Percentiles rank a stretch among this genome's conserved stretches.
These are phyloP conservation scores for Lagopus leucura DNA, from an alignment of 2,113 vertebrate species.

Conservation along the genomic window DNA sequence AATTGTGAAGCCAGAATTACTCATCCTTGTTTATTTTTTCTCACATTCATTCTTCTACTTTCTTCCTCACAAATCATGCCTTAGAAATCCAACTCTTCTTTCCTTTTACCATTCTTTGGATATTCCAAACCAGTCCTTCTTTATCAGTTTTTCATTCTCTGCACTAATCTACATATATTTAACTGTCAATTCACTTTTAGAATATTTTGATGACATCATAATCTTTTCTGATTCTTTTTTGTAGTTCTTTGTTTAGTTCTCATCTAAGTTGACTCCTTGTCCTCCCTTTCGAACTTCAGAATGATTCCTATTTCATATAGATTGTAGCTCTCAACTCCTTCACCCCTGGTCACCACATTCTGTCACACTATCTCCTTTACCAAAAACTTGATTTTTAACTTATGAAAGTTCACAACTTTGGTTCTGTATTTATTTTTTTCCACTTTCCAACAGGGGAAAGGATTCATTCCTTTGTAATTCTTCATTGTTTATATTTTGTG, in stretches of 20 bases:
- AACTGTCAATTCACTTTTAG: neutral
- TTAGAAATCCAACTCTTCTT: neutral
- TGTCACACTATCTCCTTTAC: neutral
- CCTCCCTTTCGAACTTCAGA: neutral
- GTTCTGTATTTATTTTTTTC: neutral
- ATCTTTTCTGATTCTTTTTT: neutral
- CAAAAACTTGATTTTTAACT: neutral
- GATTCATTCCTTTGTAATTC: neutral
- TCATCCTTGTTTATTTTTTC: neutral
- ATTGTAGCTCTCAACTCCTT: neutral
- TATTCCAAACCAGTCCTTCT: neutral
- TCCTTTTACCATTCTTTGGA: neutral
- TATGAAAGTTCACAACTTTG: neutral
- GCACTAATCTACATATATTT: neutral
- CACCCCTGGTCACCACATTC: neutral
- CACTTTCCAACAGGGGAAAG: neutral
- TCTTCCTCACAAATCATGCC: neutral
- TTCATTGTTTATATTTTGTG: neutral
- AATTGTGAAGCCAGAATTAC: neutral
- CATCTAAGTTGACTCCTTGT: rapidly evolving
- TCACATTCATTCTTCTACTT: neutral
- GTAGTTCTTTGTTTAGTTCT: neutral
- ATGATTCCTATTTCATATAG: neutral
- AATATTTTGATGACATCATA: neutral
- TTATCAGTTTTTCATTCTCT: neutral